Evolutionary conservation across 2,113 vertebrate species (phyloP).

Genomic region (Burhinus oedicnemus): DNA sequence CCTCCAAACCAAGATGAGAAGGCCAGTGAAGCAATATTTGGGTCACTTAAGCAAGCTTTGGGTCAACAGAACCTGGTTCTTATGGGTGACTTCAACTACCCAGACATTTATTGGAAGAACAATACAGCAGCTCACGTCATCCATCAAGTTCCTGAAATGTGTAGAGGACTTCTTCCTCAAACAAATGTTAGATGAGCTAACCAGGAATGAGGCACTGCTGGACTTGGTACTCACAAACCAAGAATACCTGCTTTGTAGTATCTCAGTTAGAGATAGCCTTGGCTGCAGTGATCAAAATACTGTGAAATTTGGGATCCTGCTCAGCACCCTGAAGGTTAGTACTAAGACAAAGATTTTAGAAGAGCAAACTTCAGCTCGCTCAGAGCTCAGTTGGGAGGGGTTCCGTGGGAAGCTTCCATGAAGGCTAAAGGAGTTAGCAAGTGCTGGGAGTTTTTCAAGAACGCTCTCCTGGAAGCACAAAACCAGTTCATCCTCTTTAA

Average conservation of each 20-base stretch:
- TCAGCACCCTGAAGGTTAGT: neutral
- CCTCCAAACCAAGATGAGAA: neutral
- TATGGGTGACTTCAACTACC: neutral
- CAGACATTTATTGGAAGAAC: neutral
- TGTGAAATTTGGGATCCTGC: neutral
- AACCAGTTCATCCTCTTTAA: neutral
- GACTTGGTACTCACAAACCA: neutral
- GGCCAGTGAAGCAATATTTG: neutral
- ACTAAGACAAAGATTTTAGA: neutral
- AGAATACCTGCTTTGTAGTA: neutral
- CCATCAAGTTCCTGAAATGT: neutral
- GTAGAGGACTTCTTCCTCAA: neutral
- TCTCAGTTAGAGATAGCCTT: neutral
- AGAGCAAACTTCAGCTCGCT: neutral
- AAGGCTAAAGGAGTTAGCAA: neutral
- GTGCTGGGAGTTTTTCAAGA: neutral
- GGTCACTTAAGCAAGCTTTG: neutral
- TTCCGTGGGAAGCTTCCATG: neutral
- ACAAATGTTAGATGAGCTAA: neutral
- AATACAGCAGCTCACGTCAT: neutral
- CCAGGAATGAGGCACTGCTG: neutral
- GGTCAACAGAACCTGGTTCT: neutral
- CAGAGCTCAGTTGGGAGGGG: neutral
- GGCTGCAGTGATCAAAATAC: neutral
- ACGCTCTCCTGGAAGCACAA: neutral